Evolutionary conservation across 1,140 invertebrate genomes (phyloP).

Genomic region (Aphelinus atriplicis): DNA sequence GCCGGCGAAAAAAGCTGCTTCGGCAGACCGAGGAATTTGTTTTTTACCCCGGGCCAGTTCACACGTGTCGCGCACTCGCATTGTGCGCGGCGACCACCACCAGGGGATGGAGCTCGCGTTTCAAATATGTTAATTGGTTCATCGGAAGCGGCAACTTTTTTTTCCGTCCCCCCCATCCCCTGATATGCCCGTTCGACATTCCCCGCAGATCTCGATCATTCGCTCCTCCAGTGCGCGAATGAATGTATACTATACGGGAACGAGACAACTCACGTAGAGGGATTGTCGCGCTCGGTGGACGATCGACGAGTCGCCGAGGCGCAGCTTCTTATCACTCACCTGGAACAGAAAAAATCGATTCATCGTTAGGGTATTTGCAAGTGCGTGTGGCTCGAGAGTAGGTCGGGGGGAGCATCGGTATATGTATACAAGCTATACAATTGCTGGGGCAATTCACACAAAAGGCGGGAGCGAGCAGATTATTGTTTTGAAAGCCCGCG

Average conservation of each 20-base stretch:
- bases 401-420: too few relatives aligned
- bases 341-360: conserved; percentile 25
- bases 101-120: conserved; percentile 14
- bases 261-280: conserved; percentile 10
- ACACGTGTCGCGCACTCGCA: conserved; percentile 28
- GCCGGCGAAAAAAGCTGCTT: background rate
- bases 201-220: conserved; percentile 24
- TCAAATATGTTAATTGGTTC: conserved; percentile 39
- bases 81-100: background rate
- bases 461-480: conserved; percentile 37
- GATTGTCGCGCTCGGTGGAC: background rate
- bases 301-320: background rate
- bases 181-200: background rate
- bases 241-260: conserved; percentile 3
- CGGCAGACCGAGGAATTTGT: conserved; percentile 17
- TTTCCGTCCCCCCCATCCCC: background rate
- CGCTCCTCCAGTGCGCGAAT: background rate
- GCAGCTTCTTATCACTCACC: conserved; percentile 17
- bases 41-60: conserved; percentile 15
- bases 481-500: conserved; percentile 13
- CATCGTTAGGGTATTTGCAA: too few relatives aligned
- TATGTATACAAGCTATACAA: too few relatives aligned
- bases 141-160: conserved; percentile 25
- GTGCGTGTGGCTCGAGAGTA: too few relatives aligned
- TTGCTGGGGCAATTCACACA: too few relatives aligned